These are phyloP conservation scores for Acropora yongei DNA, from an alignment of 64 coral and sea anemone genomes.

Conservation along the genomic window DNA sequence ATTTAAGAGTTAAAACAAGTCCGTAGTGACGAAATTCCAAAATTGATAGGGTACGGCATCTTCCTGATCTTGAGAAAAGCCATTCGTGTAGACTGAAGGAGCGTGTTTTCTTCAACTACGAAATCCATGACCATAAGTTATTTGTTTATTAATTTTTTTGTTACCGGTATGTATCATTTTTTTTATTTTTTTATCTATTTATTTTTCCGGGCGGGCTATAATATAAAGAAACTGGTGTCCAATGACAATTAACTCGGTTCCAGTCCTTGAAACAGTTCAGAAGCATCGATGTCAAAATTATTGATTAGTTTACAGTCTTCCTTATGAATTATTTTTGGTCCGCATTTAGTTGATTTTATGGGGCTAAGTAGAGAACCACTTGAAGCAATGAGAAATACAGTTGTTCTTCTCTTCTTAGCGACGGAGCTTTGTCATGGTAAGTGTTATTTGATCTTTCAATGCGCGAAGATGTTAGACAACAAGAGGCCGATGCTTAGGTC, in stretches of 20 bases:
- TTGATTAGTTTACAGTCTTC: neutral
- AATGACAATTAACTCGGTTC: neutral
- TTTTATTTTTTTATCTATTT: no score
- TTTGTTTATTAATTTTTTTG: no score
- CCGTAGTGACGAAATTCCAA: no score
- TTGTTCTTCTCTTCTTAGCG: constrained; percentile 1
- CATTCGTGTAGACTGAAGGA: neutral
- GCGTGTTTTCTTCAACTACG: neutral
- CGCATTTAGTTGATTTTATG: constrained; percentile 14
- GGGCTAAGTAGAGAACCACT: neutral
- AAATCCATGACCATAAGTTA: no score
- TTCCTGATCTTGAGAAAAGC: no score
- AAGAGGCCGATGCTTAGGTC: neutral
- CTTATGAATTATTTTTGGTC: constrained; percentile 7
- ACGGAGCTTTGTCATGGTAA: constrained; percentile 30
- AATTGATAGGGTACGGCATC: no score
- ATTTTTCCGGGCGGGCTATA: no score
- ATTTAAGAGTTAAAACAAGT: no score
- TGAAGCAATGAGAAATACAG: neutral
- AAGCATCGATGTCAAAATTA: neutral
- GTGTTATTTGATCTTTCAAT: neutral
- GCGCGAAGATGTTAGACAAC: neutral
- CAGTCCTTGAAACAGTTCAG: neutral
- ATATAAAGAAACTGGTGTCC: neutral
- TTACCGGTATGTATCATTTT: no score